Percentiles rank a stretch among this genome's conserved stretches.
phyloP scores from a whole-genome alignment of 2,113 vertebrate species.

The Colinus virginianus region DNA sequence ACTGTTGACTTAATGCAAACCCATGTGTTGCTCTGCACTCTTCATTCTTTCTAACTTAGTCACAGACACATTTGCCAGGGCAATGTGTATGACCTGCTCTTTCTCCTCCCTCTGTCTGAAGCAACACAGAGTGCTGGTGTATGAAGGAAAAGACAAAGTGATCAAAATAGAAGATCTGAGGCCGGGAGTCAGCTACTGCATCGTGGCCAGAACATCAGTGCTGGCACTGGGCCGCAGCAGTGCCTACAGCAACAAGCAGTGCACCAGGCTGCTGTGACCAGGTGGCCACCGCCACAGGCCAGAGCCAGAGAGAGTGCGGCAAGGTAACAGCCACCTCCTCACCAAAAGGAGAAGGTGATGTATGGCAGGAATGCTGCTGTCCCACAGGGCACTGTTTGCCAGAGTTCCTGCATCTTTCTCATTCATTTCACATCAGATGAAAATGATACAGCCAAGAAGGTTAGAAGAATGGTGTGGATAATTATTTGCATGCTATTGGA shows the following conservation, averaged over 20 bases:
- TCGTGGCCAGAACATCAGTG: constrained; percentile 35
- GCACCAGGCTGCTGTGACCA: constrained; percentile 16
- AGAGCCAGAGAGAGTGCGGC: background rate
- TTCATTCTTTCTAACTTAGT: background rate
- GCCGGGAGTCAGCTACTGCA: constrained; percentile 52
- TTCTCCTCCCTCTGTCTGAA: background rate
- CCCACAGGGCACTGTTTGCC: background rate
- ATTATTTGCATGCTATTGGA: background rate
- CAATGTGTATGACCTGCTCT: background rate
- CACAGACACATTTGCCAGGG: background rate
- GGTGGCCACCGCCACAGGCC: rapidly evolving
- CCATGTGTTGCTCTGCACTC: background rate
- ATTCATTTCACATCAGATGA: background rate
- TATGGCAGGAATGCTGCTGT: background rate
- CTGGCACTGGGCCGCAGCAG: constrained; percentile 63
- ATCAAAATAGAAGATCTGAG: constrained; percentile 59
- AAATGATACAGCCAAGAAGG: background rate
- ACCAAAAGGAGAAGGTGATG: background rate
- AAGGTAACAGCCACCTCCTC: background rate
- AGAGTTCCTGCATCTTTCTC: background rate
- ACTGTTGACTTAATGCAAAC: background rate
- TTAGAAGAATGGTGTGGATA: background rate
- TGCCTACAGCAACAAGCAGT: constrained; percentile 55
- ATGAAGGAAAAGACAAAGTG: constrained; percentile 68
- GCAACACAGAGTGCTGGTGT: constrained; percentile 62